These are phyloP conservation scores for Cephalopholis sonnerati DNA, from an alignment of 2,113 vertebrate genomes.

Conservation along the genomic window DNA sequence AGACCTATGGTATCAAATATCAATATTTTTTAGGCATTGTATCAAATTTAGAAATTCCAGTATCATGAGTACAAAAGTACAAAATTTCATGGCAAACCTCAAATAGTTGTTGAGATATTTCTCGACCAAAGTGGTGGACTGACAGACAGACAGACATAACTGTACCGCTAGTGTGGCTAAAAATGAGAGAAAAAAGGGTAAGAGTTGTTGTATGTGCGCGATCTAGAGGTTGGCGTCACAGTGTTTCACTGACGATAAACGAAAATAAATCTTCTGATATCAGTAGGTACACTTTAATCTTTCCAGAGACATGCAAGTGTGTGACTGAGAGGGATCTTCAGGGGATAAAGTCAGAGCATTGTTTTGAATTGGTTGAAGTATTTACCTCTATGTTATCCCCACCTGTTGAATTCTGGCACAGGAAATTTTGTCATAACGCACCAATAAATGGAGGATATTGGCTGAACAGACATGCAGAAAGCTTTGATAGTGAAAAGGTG, in stretches of 20 bases:
- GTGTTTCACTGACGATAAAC: neutral
- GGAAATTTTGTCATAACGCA: conserved; percentile 24
- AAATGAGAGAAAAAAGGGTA: neutral
- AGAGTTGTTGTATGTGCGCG: neutral
- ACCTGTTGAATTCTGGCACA: conserved; percentile 14
- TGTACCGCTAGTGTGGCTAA: neutral
- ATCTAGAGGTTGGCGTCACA: neutral
- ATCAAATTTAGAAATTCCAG: no score
- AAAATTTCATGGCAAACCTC: neutral
- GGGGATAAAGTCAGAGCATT: neutral
- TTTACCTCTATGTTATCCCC: conserved; percentile 34
- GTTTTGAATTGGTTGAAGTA: neutral
- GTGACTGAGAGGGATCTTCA: neutral
- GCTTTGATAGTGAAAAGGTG: neutral
- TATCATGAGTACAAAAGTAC: no score
- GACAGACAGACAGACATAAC: neutral
- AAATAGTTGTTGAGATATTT: neutral
- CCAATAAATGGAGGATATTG: conserved; percentile 1
- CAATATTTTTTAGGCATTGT: no score
- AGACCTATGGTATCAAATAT: no score
- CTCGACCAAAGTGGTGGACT: neutral
- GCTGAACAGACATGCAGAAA: neutral
- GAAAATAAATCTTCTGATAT: neutral
- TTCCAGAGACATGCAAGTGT: neutral
- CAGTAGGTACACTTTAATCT: neutral